These are phyloP conservation scores for Hyalella azteca DNA, from an alignment of 2,888 invertebrate genomes.

Conservation along the genomic window DNA sequence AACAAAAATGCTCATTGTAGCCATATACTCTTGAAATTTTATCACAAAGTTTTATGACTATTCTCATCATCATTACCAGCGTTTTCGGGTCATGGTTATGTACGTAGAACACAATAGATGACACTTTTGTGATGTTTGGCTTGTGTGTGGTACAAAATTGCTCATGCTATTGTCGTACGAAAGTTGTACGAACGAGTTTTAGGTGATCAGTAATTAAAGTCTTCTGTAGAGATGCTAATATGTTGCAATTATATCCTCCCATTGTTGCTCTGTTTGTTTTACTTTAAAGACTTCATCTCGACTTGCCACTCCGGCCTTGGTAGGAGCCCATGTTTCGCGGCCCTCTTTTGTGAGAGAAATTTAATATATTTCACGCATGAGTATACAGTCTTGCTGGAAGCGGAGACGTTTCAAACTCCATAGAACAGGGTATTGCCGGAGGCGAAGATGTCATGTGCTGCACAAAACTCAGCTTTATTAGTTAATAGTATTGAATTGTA, in stretches of 20 bases:
- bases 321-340: too few relatives aligned
- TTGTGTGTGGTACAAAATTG: neutral
- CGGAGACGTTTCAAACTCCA: neutral
- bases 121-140: neutral
- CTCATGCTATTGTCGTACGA: neutral
- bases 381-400: neutral
- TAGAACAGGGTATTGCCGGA: neutral
- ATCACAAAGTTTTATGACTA: too few relatives aligned
- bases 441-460: neutral
- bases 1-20: too few relatives aligned
- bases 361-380: too few relatives aligned
- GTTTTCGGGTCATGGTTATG: neutral
- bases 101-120: neutral
- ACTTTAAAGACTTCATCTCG: neutral
- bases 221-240: too few relatives aligned
- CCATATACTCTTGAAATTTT: too few relatives aligned
- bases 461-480: neutral
- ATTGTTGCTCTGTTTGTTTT: conserved; percentile 14
- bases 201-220: neutral
- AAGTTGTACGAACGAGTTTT: neutral
- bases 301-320: neutral
- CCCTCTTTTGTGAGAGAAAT: too few relatives aligned
- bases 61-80: neutral
- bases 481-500: neutral
- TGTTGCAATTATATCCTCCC: conserved; percentile 8